Conservation (phyloP, 2,888 invertebrate species). For the Ennomos quercinarius region DNA sequence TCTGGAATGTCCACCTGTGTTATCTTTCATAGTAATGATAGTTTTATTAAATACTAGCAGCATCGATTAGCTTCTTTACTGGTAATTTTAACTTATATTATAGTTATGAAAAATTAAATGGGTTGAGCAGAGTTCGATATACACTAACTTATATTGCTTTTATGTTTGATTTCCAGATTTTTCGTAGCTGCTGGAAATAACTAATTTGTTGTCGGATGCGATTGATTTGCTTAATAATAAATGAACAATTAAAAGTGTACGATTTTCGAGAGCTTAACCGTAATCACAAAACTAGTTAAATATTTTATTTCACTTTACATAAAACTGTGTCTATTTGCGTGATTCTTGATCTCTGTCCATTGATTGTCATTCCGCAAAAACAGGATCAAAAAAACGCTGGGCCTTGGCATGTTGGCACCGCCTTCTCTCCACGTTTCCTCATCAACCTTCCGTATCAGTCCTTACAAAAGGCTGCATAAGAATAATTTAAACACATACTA, state of each 20-base stretch:
- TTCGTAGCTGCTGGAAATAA: too few relatives aligned
- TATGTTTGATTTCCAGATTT: not conserved
- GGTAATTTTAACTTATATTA: not conserved
- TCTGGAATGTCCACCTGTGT: not conserved
- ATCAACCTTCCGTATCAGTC: conserved; percentile 19
- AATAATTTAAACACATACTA: too few relatives aligned
- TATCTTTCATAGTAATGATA: not conserved
- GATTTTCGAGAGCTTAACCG: too few relatives aligned
- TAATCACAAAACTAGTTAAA: too few relatives aligned
- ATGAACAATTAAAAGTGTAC: too few relatives aligned
- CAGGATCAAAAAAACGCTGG: conserved; percentile 9
- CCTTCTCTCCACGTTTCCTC: conserved; percentile 24
- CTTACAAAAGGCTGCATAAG: too few relatives aligned
- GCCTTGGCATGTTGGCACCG: conserved; percentile 29
- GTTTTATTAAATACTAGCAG: not conserved
- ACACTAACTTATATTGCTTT: too few relatives aligned
- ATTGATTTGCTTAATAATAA: too few relatives aligned
- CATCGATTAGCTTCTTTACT: not conserved
- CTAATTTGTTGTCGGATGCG: too few relatives aligned
- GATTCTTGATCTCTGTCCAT: conserved; percentile 3
- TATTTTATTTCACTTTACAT: not conserved
- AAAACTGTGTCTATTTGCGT: conserved; percentile 17
- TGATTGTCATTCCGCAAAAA: conserved; percentile 24
- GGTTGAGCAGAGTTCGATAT: too few relatives aligned
- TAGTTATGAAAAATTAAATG: not conserved